Percentiles rank a stretch among this genome's conserved stretches.
Evolutionary conservation across 2,113 vertebrate genomes (phyloP).

Genomic region (human (Homo sapiens)): DNA sequence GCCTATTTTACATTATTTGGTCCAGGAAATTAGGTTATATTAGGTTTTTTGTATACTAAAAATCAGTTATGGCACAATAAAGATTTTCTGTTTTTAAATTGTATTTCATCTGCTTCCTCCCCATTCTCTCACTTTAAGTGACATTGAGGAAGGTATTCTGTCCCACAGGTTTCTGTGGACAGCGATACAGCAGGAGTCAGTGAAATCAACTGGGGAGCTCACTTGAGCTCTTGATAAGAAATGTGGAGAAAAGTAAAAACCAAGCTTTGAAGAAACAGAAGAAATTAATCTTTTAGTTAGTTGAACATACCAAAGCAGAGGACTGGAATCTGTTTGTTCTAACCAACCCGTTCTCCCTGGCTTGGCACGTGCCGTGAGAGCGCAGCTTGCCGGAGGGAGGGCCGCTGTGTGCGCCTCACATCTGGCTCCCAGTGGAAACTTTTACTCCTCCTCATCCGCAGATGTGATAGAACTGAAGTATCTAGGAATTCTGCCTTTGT

Average conservation of each 20-base stretch:
- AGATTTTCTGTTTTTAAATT: not conserved
- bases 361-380: not conserved
- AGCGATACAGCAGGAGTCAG: accelerated
- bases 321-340: accelerated
- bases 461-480: not conserved
- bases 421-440: accelerated
- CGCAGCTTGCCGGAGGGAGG: not conserved
- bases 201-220: not conserved
- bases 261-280: not conserved
- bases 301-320: not conserved
- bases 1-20: not conserved
- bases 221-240: not conserved
- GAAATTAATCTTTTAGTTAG: too few species aligned
- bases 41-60: not conserved
- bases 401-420: accelerated
- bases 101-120: not conserved
- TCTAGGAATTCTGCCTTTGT: not conserved
- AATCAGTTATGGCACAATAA: not conserved
- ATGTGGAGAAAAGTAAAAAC: not conserved
- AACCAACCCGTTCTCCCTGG: not conserved
- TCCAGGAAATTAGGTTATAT: too few species aligned
- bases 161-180: not conserved
- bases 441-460: not conserved
- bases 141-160: not conserved
- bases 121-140: not conserved